Evolutionary conservation across 1,140 invertebrate species (phyloP), one percentile per base, ranked within the genome.

Genomic region (Drosophila eugracilis): DNA sequence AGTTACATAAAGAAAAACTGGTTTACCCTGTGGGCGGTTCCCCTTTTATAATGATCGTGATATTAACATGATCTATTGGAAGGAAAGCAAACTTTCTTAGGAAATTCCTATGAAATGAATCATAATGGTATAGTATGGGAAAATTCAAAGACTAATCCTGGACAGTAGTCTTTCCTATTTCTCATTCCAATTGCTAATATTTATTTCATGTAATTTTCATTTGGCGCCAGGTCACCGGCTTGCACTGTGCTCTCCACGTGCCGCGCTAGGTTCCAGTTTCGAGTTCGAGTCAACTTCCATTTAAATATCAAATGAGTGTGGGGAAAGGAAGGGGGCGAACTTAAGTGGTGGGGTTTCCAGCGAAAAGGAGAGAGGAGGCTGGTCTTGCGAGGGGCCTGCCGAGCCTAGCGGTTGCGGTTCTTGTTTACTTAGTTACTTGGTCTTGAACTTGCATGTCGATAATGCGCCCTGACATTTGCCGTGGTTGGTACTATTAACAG

Each of bases 381-480:
- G n/a, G 30, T 37, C n/a, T 45, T 12, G 15, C 12, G 24, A 19
- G 42, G 7, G 34, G 45, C 22, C 21, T 57, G 30, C 34, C 34
- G 41, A 54, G n/a, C 34, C 36, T 59, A 42, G 19, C 17, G 24
- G 28, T 45, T 62, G 53, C 62, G 28, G 39, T 49, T 39, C 24
- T 53, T 53, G 21, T 28, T 57, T 70, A 30, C 39, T 62, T 75
- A 83, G 77, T 57, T 70, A 30, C 39, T 62, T 75, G 81, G 77
- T 66, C 81, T 74, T 85, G 77, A 85, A 85, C 81, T 81, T 85
- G 81, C 81, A 85, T 85, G 81, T 75, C 73, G 83, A 81, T 86
- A 86, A 78, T 86, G 47, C 41, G 60, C 36, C 42, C 44, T 72
- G 69, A 62, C 62, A 75, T 80, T 80, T 37, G 3, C 21, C 39